Percentiles rank a stretch among this genome's conserved stretches.
Evolutionary conservation across 2,888 invertebrate genomes (phyloP).

Genomic region (Coenonympha arcania): DNA sequence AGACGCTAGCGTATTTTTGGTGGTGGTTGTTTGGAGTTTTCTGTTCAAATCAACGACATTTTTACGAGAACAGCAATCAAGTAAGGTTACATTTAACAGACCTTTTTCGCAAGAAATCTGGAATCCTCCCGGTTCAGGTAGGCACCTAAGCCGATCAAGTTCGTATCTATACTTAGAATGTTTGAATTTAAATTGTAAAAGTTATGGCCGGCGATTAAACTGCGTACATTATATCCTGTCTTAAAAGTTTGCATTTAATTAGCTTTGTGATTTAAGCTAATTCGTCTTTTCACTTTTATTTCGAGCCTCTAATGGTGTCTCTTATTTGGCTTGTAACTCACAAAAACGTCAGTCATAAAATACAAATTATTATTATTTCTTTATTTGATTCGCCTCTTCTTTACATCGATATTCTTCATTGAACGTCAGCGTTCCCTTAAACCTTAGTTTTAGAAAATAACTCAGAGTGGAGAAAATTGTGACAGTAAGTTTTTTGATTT

Average conservation of each 20-base stretch:
- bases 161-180: constrained; percentile 23
- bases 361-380: neutral
- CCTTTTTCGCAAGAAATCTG: constrained; percentile 21
- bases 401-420: too few relatives aligned
- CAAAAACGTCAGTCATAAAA: neutral
- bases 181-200: constrained; percentile 24
- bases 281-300: constrained; percentile 26
- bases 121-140: constrained; percentile 24
- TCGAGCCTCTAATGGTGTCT: constrained; percentile 21
- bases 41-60: neutral
- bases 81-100: constrained; percentile 14
- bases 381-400: neutral
- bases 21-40: too few relatives aligned
- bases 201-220: constrained; percentile 23
- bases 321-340: constrained; percentile 18
- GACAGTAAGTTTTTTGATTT: too few relatives aligned
- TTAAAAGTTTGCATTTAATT: constrained; percentile 30
- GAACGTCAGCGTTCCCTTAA: too few relatives aligned
- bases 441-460: too few relatives aligned
- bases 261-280: constrained; percentile 28
- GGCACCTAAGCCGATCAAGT: constrained; percentile 21
- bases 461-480: too few relatives aligned
- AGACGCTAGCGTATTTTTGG: too few relatives aligned
- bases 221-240: constrained; percentile 21
- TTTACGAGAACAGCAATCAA: constrained; percentile 5